Conservation (phyloP, 2,797 vertebrate genomes). For the Myripristis murdjan region DNA sequence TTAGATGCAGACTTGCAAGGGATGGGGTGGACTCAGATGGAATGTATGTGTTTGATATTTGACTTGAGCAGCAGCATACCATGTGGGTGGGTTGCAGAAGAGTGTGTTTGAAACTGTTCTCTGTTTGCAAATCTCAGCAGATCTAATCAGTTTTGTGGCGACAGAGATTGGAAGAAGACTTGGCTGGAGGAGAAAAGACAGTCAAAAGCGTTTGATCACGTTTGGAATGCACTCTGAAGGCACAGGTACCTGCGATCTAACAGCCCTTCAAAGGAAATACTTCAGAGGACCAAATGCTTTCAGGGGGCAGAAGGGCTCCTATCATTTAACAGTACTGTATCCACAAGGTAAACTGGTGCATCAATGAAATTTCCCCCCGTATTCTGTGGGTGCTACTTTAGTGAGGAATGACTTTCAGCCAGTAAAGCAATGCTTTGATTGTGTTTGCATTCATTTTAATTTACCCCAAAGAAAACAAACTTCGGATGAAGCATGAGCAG, state of each 20-base stretch:
- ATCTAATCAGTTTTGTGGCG: conserved; percentile 77
- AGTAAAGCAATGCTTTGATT: conserved; percentile 47
- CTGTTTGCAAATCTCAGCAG: conserved; percentile 71
- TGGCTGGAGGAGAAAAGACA: conserved; percentile 67
- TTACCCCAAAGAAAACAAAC: conserved; percentile 69
- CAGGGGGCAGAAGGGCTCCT: conserved; percentile 42
- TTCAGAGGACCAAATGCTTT: conserved; percentile 63
- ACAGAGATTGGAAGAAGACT: conserved; percentile 72
- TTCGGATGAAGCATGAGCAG: conserved; percentile 32
- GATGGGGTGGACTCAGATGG: conserved; percentile 52
- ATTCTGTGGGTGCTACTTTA: conserved; percentile 22
- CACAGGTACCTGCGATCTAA: conserved; percentile 75
- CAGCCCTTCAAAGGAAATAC: conserved; percentile 71
- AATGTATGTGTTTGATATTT: conserved; percentile 72
- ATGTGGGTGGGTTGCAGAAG: conserved; percentile 72
- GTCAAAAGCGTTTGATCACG: conserved; percentile 75
- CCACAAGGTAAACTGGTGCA: conserved; percentile 40
- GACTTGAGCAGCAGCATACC: conserved; percentile 56
- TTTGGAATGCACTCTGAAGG: conserved; percentile 71
- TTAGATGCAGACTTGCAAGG: conserved; percentile 44
- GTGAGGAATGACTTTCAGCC: conserved; percentile 1
- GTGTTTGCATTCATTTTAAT: conserved; percentile 68
- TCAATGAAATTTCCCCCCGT: conserved; percentile 22
- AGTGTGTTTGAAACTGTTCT: conserved; percentile 74
- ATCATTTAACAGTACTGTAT: conserved; percentile 49